A percentile compares a stretch with the other conserved stretches of the same genome.
Conservation (phyloP, 2,113 vertebrate genomes). For the Panthera uncia region DNA sequence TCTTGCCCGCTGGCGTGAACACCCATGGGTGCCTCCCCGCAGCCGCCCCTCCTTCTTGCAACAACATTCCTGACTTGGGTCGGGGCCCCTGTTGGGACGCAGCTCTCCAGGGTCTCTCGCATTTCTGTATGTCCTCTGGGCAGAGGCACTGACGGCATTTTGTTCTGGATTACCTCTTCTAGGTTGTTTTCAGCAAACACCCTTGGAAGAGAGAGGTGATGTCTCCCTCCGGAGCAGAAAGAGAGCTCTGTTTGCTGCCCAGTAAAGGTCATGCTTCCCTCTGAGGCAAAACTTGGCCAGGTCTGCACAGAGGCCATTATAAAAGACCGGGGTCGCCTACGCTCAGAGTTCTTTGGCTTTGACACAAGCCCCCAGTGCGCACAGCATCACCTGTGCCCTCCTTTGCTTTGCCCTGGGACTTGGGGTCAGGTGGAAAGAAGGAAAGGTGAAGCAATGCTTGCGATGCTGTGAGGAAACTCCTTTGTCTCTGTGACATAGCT, state of each 20-base stretch:
- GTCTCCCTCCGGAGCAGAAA: not conserved
- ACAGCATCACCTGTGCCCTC: no score
- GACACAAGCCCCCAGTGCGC: not conserved
- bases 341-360: not conserved
- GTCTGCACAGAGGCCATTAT: not conserved
- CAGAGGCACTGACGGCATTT: not conserved
- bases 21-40: not conserved
- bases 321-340: not conserved
- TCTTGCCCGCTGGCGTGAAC: not conserved
- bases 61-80: not conserved
- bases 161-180: not conserved
- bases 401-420: not conserved
- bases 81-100: not conserved
- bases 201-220: not conserved
- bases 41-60: not conserved
- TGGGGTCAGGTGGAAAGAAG: fast-evolving
- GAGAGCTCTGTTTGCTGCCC: not conserved
- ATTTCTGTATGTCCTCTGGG: not conserved
- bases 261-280: not conserved
- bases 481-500: not conserved
- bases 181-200: not conserved
- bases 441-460: not conserved
- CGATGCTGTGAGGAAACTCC: not conserved
- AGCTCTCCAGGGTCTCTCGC: not conserved
- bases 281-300: not conserved